These are phyloP conservation scores for Tineola bisselliella DNA, from an alignment of 2,888 invertebrate species.

Conservation along the genomic window DNA sequence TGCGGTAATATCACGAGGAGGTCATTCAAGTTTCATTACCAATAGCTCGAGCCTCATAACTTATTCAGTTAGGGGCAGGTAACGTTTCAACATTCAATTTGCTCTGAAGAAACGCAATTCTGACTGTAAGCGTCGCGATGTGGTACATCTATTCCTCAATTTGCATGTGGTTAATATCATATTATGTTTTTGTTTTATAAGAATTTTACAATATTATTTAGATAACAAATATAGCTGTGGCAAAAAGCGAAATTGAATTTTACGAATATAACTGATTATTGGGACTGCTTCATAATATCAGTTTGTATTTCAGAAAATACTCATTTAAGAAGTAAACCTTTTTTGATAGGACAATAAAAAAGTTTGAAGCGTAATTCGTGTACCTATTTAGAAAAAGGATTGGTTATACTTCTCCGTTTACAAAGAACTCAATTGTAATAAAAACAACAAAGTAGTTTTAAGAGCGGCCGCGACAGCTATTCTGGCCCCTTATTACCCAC, in stretches of 20 bases:
- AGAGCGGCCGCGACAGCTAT: conserved; percentile 60
- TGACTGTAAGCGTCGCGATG: conserved; percentile 30
- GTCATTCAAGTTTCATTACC: conserved; percentile 64
- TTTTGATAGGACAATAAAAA: background rate
- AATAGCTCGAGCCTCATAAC: conserved; percentile 57
- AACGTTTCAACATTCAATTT: conserved; percentile 63
- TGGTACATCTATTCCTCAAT: background rate
- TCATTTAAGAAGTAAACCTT: background rate
- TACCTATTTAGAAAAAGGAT: background rate
- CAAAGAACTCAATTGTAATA: conserved; percentile 31
- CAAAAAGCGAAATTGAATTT: too few relatives aligned
- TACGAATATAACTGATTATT: too few relatives aligned
- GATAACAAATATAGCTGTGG: too few relatives aligned
- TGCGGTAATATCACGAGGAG: conserved; percentile 37
- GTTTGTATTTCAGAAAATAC: background rate
- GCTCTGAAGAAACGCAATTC: conserved; percentile 27
- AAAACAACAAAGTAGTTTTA: conserved; percentile 65
- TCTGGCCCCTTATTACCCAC: conserved; percentile 55
- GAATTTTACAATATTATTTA: too few relatives aligned
- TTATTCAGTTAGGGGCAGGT: conserved; percentile 61
- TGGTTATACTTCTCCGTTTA: background rate
- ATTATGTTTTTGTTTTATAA: too few relatives aligned
- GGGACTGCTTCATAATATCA: too few relatives aligned
- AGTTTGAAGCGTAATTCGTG: background rate
- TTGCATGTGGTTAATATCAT: background rate